These are phyloP conservation scores for Saccopteryx leptura DNA, from an alignment of 2,113 vertebrate species.

Conservation along the genomic window DNA sequence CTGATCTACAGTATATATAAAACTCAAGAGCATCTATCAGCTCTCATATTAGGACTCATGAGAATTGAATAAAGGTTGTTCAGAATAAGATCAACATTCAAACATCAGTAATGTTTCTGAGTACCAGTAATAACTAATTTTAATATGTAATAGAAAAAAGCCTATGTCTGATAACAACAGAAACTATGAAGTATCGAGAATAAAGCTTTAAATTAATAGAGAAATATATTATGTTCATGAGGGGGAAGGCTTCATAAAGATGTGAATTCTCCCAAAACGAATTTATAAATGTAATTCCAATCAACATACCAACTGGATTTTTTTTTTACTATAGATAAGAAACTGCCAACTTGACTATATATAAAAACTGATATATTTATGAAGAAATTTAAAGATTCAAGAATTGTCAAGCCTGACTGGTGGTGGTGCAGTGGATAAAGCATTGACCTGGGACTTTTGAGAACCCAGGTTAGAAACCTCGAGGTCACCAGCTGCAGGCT, in stretches of 20 bases:
- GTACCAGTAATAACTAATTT: background rate
- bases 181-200: background rate
- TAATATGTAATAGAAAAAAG: background rate
- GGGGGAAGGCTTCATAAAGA: background rate
- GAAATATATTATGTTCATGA: background rate
- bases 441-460: too few relatives aligned
- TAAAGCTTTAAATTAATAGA: background rate
- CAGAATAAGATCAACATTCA: background rate
- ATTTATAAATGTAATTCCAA: background rate
- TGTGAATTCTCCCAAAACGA: background rate
- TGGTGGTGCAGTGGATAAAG: too few relatives aligned
- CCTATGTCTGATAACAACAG: background rate
- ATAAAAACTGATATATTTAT: constrained; percentile 40
- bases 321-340: background rate
- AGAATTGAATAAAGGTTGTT: background rate
- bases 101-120: background rate
- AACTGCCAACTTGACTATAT: background rate
- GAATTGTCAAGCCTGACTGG: background rate
- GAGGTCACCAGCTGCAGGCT: too few relatives aligned
- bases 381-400: constrained; percentile 1
- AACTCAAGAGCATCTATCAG: background rate
- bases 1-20: background rate
- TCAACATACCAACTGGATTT: background rate
- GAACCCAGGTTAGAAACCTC: too few relatives aligned
- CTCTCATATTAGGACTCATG: background rate